phyloP scores from a whole-genome alignment of 2,888 invertebrate genomes.

The Merodon equestris region DNA sequence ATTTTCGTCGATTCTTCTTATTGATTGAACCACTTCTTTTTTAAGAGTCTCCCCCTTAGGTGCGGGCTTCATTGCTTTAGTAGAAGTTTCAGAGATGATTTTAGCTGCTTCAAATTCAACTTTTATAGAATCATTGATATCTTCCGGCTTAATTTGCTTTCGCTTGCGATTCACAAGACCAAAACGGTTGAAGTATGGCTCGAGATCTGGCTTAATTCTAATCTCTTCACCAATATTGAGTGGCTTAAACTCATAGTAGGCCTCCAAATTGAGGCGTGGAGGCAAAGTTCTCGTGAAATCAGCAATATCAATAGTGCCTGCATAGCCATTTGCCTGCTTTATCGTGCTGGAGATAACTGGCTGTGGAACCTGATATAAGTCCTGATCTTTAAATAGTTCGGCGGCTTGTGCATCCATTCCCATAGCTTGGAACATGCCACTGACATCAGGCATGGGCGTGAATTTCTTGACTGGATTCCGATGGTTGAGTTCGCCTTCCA shows the following conservation, averaged over 20 bases:
- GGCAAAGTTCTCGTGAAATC: slow-evolving; percentile 72
- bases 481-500: slow-evolving; percentile 45
- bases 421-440: slow-evolving; percentile 78
- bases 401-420: slow-evolving; percentile 75
- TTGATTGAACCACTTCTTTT: slow-evolving; percentile 46
- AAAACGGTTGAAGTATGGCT: slow-evolving; percentile 77
- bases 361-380: slow-evolving; percentile 73
- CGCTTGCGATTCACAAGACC: slow-evolving; percentile 77
- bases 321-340: slow-evolving; percentile 57
- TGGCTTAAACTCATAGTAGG: slow-evolving; percentile 78
- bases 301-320: slow-evolving; percentile 70
- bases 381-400: slow-evolving; percentile 73
- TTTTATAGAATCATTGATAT: slow-evolving; percentile 22
- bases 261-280: slow-evolving; percentile 75
- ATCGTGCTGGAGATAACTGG: slow-evolving; percentile 73
- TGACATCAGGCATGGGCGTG: slow-evolving; percentile 59
- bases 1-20: slow-evolving; percentile 53
- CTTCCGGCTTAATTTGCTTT: slow-evolving; percentile 74
- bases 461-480: slow-evolving; percentile 30
- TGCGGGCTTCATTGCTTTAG: neutral
- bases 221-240: slow-evolving; percentile 76
- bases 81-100: no score
- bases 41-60: neutral
- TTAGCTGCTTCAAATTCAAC: slow-evolving; percentile 39
- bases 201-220: slow-evolving; percentile 76